A percentile compares a stretch with the other conserved stretches of the same genome.
These are phyloP conservation scores for Acleris laterana DNA, from an alignment of 2,888 invertebrate species.

Conservation along the genomic window DNA sequence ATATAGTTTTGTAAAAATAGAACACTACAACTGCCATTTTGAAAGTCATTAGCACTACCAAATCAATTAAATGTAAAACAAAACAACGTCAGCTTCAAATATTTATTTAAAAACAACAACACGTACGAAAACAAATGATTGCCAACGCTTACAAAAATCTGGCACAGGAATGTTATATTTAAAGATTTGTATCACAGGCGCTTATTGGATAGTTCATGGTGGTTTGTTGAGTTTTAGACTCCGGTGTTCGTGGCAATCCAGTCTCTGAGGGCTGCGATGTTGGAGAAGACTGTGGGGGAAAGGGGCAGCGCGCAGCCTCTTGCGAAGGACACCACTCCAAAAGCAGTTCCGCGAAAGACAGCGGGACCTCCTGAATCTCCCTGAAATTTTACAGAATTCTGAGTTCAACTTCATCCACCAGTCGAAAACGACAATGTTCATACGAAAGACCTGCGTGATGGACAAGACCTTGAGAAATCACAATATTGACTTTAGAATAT, in stretches of 20 bases:
- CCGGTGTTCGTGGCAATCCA: constrained; percentile 77
- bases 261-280: constrained; percentile 68
- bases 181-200: constrained; percentile 59
- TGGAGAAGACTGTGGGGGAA: constrained; percentile 79
- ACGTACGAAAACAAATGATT: constrained; percentile 55
- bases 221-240: constrained; percentile 52
- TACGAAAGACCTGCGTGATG: too few relatives aligned
- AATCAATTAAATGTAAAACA: constrained; percentile 38
- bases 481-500: too few relatives aligned
- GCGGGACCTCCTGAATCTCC: constrained; percentile 81
- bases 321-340: constrained; percentile 78
- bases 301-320: constrained; percentile 77
- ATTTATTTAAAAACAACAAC: constrained; percentile 51
- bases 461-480: too few relatives aligned
- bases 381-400: constrained; percentile 51
- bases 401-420: too few relatives aligned
- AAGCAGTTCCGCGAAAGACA: constrained; percentile 73
- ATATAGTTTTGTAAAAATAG: not conserved
- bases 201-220: constrained; percentile 2
- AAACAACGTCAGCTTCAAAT: constrained; percentile 41
- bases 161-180: constrained; percentile 41
- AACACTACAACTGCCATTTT: not conserved
- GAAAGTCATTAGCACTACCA: constrained; percentile 16
- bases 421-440: too few relatives aligned
- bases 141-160: constrained; percentile 40